Evolutionary conservation across 30 jellyfish, hydroid and myxozoan species (phyloP), one percentile per base, ranked within the genome.

Genomic region (Calvadosia cruxmelitensis): DNA sequence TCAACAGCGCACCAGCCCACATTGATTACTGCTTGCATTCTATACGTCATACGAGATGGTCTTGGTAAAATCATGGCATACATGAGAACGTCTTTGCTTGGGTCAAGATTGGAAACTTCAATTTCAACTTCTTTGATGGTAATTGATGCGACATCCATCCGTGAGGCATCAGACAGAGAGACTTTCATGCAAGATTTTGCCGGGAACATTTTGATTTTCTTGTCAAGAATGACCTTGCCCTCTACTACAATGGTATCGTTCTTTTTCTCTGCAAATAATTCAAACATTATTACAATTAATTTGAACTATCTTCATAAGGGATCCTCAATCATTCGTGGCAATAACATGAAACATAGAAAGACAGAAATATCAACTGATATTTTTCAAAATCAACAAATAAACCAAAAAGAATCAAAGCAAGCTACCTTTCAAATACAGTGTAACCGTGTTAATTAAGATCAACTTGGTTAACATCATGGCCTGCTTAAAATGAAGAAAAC

Each of bases 1-100:
- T 67, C 73, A 1, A 61, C 63, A 0, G 95, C 76, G 70, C 95
- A 84, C 95, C 95, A 84, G 26, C 92, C 92, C 2, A 71, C 52
- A 32, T 84, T 84, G 50, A 84, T 70, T 27, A 84, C 92, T 16
- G 69, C 86, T 25, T 74, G 31, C 12, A 84, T 61, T 26, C 52
- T 61, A 64, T 29, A 84, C 1, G 61, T 49, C 57, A 42, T 42
- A 5, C 15, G 57, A 10, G 20, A 5, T 42, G 57, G 57, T 42
- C 20, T 42, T 5, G 57, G 57, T 42, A 42, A 42, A 10, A 42
- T 20, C 57, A 42, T 42, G 10, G 57, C 57, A 42, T 42, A 42
- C 57, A 42, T 20, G 20, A 42, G 57, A 42, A 42, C 15, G 20
- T 42, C 57, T 10, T 5, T 20, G 57, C 57, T 42, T 5, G 57